A percentile compares a stretch with the other conserved stretches of the same genome.
Conservation (phyloP, 2,113 vertebrate genomes). For the Hippocampus mohnikei region DNA sequence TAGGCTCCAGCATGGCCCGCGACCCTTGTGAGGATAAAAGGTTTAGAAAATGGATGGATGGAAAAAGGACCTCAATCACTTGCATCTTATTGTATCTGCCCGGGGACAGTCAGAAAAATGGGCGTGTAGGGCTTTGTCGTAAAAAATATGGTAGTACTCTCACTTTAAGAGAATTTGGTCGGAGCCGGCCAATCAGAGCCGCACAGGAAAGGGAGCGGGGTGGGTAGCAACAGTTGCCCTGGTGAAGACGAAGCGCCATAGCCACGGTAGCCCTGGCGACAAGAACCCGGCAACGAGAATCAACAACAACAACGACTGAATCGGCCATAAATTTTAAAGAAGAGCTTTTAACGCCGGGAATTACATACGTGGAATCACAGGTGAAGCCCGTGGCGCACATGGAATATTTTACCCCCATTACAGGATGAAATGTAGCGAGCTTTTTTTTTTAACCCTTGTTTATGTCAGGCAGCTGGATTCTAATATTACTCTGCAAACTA, state of each 20-base stretch:
- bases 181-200: conserved; percentile 58
- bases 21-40: no score
- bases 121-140: conserved; percentile 39
- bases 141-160: conserved; percentile 22
- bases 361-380: conserved; percentile 68
- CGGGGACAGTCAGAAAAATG: conserved; percentile 25
- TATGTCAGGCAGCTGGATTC: conserved; percentile 55
- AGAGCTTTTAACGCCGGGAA: conserved; percentile 66
- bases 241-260: conserved; percentile 98
- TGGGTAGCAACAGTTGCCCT: conserved; percentile 99
- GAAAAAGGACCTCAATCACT: background rate
- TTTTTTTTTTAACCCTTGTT: conserved; percentile 53
- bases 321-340: conserved; percentile 70
- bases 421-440: conserved; percentile 55
- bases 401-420: conserved; percentile 39
- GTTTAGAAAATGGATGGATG: no score
- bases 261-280: conserved; percentile 98
- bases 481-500: conserved; percentile 53
- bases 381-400: conserved; percentile 63
- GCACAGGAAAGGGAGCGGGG: conserved; percentile 67
- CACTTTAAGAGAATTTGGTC: conserved; percentile 50
- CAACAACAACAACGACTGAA: conserved; percentile 85
- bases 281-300: conserved; percentile 96
- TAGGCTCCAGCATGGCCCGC: no score
- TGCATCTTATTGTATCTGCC: background rate